Conservation (phyloP, 2,888 invertebrate genomes). For the Ganaspis brasiliensis region DNA sequence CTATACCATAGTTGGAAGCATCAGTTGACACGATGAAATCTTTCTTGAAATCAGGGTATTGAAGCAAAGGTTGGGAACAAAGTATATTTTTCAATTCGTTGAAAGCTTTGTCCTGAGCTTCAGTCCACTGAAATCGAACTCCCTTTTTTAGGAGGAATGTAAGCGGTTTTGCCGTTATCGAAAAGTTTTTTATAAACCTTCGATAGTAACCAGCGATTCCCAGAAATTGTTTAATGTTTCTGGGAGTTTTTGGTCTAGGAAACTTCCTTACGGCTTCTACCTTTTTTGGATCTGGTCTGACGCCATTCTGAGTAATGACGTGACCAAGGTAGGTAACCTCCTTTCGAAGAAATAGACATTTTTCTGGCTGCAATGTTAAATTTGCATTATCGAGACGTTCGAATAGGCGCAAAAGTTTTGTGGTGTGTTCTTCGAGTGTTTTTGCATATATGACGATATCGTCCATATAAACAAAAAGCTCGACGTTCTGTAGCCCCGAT, state of each 20-base stretch:
- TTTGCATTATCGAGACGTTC: not conserved
- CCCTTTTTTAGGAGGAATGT: slow-evolving; percentile 51
- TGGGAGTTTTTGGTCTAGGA: slow-evolving; percentile 20
- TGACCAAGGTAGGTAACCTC: slow-evolving; percentile 5
- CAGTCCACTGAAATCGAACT: slow-evolving; percentile 49
- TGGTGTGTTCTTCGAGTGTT: not conserved
- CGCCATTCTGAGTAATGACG: not conserved
- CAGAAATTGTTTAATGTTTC: slow-evolving; percentile 47
- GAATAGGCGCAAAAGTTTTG: not conserved
- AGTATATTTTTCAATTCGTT: slow-evolving; percentile 38
- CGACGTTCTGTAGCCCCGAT: too few species aligned
- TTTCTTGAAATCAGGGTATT: slow-evolving; percentile 73
- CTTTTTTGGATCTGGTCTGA: slow-evolving; percentile 8
- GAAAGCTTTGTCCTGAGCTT: slow-evolving; percentile 48
- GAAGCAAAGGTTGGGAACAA: slow-evolving; percentile 67
- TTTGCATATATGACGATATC: not conserved
- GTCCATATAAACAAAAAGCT: not conserved
- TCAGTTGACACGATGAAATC: slow-evolving; percentile 48
- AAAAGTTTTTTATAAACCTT: slow-evolving; percentile 60
- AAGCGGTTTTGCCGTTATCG: slow-evolving; percentile 61
- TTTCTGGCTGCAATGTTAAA: slow-evolving; percentile 2
- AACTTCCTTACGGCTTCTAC: slow-evolving; percentile 20
- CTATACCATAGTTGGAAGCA: slow-evolving; percentile 46
- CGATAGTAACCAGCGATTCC: slow-evolving; percentile 63
- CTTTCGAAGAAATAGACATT: not conserved